Conservation (phyloP, 2,797 vertebrate genomes). For the Sphaeramia orbicularis region DNA sequence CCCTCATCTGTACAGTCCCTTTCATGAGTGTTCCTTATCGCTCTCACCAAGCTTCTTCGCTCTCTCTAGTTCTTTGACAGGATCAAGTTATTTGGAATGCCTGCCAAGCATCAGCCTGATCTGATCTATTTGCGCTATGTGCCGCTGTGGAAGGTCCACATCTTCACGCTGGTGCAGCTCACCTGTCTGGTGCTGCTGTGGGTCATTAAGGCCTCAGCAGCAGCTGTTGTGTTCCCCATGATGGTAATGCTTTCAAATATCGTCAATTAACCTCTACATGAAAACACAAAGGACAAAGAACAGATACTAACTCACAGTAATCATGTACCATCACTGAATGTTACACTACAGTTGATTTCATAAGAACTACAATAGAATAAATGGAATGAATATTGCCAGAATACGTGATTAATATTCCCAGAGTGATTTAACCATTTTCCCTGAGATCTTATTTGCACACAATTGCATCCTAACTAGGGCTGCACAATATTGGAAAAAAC, state of each 20-base stretch:
- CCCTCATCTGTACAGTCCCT: background rate
- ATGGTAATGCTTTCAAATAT: constrained; percentile 85
- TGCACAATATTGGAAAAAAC: too few species aligned
- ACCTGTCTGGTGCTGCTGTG: constrained; percentile 93
- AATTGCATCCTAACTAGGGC: too few species aligned
- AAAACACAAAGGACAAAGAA: constrained; percentile 2
- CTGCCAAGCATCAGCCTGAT: constrained; percentile 95
- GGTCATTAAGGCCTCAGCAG: constrained; percentile 94
- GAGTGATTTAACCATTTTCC: background rate
- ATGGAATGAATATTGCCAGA: background rate
- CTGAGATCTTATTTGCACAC: too few species aligned
- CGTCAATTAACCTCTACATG: background rate
- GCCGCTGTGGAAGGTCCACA: constrained; percentile 96
- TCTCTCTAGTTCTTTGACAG: constrained; percentile 92
- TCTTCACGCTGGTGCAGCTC: constrained; percentile 94
- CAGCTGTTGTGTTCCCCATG: constrained; percentile 97
- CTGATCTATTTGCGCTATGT: constrained; percentile 96
- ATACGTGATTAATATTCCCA: background rate
- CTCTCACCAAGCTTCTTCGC: background rate
- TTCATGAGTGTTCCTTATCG: constrained; percentile 10
- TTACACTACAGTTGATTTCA: background rate
- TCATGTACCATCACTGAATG: background rate
- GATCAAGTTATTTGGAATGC: constrained; percentile 96
- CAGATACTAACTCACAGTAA: background rate
- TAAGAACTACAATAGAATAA: background rate